Evolutionary conservation across 2,888 invertebrate genomes (phyloP).

Genomic region (Gnatocerus cornutus): DNA sequence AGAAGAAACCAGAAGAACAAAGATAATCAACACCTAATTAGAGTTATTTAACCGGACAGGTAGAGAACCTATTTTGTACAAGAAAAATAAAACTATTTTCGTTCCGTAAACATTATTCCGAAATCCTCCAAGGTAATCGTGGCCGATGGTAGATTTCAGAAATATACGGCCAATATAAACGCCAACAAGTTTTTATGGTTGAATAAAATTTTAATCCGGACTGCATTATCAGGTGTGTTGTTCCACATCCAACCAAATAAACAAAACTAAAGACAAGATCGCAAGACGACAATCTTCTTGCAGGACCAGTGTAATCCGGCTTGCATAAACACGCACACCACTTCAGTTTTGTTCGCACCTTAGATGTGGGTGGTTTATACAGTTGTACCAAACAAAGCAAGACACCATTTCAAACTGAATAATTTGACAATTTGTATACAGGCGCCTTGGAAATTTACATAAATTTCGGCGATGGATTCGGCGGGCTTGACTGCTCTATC

Average conservation of each 20-base stretch:
- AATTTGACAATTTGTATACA: constrained; percentile 57
- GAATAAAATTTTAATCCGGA: constrained; percentile 62
- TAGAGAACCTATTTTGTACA: no score
- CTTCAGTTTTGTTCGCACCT: constrained; percentile 57
- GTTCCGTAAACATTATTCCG: constrained; percentile 52
- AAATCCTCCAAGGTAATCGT: constrained; percentile 46
- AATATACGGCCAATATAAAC: constrained; percentile 53
- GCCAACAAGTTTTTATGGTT: constrained; percentile 59
- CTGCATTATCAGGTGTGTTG: constrained; percentile 63
- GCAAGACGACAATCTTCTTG: constrained; percentile 13
- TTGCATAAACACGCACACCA: constrained; percentile 56
- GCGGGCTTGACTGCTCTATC: constrained; percentile 37
- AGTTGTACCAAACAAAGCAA: constrained; percentile 58
- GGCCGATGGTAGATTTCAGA: constrained; percentile 47
- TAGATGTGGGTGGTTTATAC: constrained; percentile 61
- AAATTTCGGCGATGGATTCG: constrained; percentile 32
- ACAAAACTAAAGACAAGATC: constrained; percentile 6
- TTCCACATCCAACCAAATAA: constrained; percentile 56
- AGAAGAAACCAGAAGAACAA: no score
- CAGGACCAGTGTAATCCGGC: constrained; percentile 31
- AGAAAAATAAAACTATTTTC: constrained; percentile 1
- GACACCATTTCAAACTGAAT: constrained; percentile 45
- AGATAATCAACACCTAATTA: no score
- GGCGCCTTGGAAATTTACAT: constrained; percentile 39
- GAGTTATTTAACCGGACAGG: no score